Evolutionary conservation across 2,797 vertebrate genomes (phyloP).

Genomic region (Harpagifer antarcticus): DNA sequence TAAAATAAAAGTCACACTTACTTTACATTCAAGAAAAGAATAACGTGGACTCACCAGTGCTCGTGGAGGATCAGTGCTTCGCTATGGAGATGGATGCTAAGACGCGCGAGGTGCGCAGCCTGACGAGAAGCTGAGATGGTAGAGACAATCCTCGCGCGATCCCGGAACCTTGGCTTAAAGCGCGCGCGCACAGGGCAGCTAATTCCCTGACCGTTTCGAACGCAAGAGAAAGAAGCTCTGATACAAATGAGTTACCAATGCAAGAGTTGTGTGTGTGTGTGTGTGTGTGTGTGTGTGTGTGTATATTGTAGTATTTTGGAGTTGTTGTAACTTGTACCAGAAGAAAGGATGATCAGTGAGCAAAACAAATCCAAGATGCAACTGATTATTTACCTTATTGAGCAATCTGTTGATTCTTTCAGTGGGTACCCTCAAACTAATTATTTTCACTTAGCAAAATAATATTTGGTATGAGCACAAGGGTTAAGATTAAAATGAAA

Average conservation of each 20-base stretch:
- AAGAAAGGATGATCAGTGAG: not conserved
- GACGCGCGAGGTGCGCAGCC: constrained; percentile 58
- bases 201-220: constrained; percentile 85
- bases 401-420: not conserved
- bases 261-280: constrained; percentile 12
- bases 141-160: constrained; percentile 85
- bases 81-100: constrained; percentile 59
- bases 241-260: constrained; percentile 32
- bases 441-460: too few species aligned
- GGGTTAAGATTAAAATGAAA: too few species aligned
- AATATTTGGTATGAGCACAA: too few species aligned
- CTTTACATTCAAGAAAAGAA: constrained; percentile 11
- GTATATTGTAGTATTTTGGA: not conserved
- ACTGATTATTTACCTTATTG: not conserved
- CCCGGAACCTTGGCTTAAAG: constrained; percentile 83
- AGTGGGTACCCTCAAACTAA: not conserved
- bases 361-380: constrained; percentile 2
- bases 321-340: too few species aligned
- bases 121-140: constrained; percentile 66
- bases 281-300: constrained; percentile 5
- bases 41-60: constrained; percentile 69
- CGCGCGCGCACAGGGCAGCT: constrained; percentile 75
- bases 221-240: constrained; percentile 52
- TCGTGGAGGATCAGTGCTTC: constrained; percentile 55
- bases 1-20: not conserved